Conservation (phyloP, 1,140 invertebrate genomes). For the Tetragonula clypearis region DNA sequence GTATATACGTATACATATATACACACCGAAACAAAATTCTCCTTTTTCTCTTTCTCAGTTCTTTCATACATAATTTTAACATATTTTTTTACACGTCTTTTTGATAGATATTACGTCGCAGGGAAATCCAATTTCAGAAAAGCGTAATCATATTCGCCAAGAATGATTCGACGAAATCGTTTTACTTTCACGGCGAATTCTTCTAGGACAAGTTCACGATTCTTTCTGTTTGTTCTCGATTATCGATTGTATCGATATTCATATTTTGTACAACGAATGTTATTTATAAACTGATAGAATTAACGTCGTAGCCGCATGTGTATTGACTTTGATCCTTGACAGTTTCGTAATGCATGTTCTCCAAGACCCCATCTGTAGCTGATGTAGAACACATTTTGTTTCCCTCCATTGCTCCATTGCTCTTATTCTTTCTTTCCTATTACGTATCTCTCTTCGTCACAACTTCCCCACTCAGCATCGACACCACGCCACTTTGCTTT, state of each 20-base stretch:
- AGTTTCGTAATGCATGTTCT: neutral
- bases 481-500: slow-evolving; percentile 32
- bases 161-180: neutral
- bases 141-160: neutral
- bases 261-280: neutral
- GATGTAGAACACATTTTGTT: slow-evolving; percentile 41
- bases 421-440: slow-evolving; percentile 19
- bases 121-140: neutral
- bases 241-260: neutral
- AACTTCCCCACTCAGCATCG: slow-evolving; percentile 9
- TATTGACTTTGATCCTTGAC: neutral
- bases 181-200: neutral
- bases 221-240: neutral
- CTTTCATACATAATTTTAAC: neutral
- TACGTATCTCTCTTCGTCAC: slow-evolving; percentile 29
- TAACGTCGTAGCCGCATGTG: neutral
- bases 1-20: neutral
- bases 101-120: neutral
- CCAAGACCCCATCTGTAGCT: slow-evolving; percentile 1
- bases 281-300: neutral
- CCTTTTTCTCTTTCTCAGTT: slow-evolving; percentile 18
- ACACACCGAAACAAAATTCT: slow-evolving; percentile 47
- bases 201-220: neutral
- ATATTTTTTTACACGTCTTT: neutral
- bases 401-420: slow-evolving; percentile 8